phyloP scores from a whole-genome alignment of 2,888 invertebrate genomes.

The Microplitis deprimator region DNA sequence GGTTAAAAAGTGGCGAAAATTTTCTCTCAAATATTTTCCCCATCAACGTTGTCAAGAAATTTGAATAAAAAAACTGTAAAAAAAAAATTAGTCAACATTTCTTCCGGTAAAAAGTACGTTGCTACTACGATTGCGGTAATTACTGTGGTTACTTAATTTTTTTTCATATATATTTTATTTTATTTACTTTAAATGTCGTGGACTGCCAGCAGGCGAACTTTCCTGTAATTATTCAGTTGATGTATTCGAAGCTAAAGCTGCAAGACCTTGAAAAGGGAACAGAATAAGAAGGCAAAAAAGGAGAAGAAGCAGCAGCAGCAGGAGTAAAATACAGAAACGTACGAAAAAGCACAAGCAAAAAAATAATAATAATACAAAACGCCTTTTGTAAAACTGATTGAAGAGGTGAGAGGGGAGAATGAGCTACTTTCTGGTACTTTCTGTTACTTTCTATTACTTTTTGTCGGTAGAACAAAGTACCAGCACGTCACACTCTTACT shows the following conservation, averaged over 20 bases:
- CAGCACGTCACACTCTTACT: background rate
- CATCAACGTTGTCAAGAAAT: background rate
- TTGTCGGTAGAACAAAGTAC: background rate
- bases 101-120: background rate
- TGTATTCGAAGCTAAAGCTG: background rate
- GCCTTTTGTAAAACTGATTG: conserved; percentile 18
- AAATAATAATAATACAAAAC: background rate
- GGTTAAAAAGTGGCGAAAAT: background rate
- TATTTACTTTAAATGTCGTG: background rate
- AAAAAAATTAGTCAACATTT: background rate
- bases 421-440: conserved; percentile 2
- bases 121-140: background rate
- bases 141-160: background rate
- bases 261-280: background rate
- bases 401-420: conserved; percentile 14
- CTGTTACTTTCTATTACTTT: conserved; percentile 1
- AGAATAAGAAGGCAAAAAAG: background rate
- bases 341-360: background rate
- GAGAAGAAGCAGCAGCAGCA: background rate
- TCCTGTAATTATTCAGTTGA: background rate
- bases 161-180: background rate
- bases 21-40: background rate
- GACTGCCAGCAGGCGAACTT: background rate
- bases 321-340: background rate
- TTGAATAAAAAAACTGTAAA: background rate